phyloP scores from a whole-genome alignment of 2,888 invertebrate genomes.

The Peribatodes rhomboidaria region DNA sequence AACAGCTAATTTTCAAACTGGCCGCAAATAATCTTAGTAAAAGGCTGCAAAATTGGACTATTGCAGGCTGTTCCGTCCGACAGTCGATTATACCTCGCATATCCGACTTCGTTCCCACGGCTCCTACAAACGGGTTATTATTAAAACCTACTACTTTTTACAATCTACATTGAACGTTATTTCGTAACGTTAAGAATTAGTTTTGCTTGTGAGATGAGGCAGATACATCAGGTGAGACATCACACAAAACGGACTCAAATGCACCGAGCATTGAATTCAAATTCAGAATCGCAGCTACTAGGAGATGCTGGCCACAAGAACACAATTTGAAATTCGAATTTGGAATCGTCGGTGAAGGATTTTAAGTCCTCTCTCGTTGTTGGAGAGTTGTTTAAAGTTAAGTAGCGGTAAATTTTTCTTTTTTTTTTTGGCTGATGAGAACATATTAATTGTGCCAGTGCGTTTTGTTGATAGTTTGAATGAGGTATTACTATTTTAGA shows the following conservation, averaged over 20 bases:
- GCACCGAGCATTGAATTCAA: slow-evolving; percentile 66
- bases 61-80: slow-evolving; percentile 82
- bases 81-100: slow-evolving; percentile 85
- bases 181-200: slow-evolving; percentile 51
- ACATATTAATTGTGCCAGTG: slow-evolving; percentile 78
- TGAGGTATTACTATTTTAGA: slow-evolving; percentile 62
- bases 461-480: slow-evolving; percentile 57
- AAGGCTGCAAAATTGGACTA: slow-evolving; percentile 86
- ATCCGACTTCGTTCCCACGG: slow-evolving; percentile 85
- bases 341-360: slow-evolving; percentile 82
- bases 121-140: slow-evolving; percentile 85
- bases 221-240: slow-evolving; percentile 62
- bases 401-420: slow-evolving; percentile 82
- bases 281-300: slow-evolving; percentile 52
- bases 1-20: slow-evolving; percentile 65
- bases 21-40: slow-evolving; percentile 79
- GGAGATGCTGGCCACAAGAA: slow-evolving; percentile 74
- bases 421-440: slow-evolving; percentile 60
- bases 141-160: slow-evolving; percentile 75
- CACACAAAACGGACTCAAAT: slow-evolving; percentile 67
- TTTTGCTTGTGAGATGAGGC: slow-evolving; percentile 54
- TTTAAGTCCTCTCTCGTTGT: slow-evolving; percentile 82
- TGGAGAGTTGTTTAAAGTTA: slow-evolving; percentile 76
- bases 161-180: slow-evolving; percentile 64
- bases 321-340: slow-evolving; percentile 85